Conservation (phyloP, 2,113 vertebrate genomes). For the Hymenochirus boettgeri region DNA sequence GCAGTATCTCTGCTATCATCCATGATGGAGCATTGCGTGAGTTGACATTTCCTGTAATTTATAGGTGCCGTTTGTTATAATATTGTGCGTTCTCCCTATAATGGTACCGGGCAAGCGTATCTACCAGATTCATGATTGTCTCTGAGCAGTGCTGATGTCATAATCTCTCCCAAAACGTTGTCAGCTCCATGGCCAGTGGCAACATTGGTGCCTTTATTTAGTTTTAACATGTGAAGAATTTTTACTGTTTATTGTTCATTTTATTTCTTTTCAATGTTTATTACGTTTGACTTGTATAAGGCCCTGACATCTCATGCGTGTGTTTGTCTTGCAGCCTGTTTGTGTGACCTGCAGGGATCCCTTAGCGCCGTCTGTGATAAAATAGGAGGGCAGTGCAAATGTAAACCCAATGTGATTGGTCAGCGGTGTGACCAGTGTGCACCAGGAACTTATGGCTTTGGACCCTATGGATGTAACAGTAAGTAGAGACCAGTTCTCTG, state of each 20-base stretch:
- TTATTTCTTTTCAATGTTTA: too few relatives aligned
- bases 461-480: constrained; percentile 73
- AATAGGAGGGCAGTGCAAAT: constrained; percentile 77
- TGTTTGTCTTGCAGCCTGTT: constrained; percentile 61
- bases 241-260: too few relatives aligned
- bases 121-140: too few relatives aligned
- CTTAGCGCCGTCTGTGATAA: constrained; percentile 69
- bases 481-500: constrained; percentile 47
- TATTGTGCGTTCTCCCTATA: too few relatives aligned
- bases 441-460: constrained; percentile 72
- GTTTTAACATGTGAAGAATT: too few relatives aligned
- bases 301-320: not conserved
- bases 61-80: too few relatives aligned
- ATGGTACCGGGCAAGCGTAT: too few relatives aligned
- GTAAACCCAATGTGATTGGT: constrained; percentile 71
- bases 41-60: constrained; percentile 39
- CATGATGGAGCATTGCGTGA: constrained; percentile 71
- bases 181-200: too few relatives aligned
- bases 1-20: constrained; percentile 74
- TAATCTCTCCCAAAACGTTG: too few relatives aligned
- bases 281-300: too few relatives aligned
- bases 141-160: too few relatives aligned
- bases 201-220: too few relatives aligned
- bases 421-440: constrained; percentile 68
- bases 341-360: constrained; percentile 78